phyloP scores from a whole-genome alignment of 2,797 vertebrate species.

The Semotilus atromaculatus region DNA sequence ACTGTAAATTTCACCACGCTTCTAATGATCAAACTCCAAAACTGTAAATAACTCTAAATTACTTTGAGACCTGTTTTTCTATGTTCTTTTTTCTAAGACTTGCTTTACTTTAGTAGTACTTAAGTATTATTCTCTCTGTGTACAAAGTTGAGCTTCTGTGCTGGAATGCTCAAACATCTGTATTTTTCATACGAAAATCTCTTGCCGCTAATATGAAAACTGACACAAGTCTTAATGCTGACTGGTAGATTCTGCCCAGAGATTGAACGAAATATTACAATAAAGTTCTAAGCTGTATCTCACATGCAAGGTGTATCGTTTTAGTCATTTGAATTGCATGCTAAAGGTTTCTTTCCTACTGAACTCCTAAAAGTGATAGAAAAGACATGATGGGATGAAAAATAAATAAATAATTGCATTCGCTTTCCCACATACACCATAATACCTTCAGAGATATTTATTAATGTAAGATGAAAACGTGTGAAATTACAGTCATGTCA shows the following conservation, averaged over 20 bases:
- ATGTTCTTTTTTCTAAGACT: constrained; percentile 18
- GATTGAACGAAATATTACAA: constrained; percentile 40
- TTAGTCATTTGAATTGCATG: neutral
- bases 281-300: constrained; percentile 24
- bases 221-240: constrained; percentile 20
- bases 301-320: neutral
- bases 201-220: constrained; percentile 36
- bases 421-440: neutral
- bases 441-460: constrained; percentile 41
- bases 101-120: constrained; percentile 30
- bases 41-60: constrained; percentile 31
- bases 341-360: neutral
- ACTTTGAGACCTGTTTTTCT: constrained; percentile 13
- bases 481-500: constrained; percentile 43
- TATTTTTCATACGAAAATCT: constrained; percentile 42
- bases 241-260: constrained; percentile 27
- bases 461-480: constrained; percentile 30
- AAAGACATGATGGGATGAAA: neutral
- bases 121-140: constrained; percentile 37
- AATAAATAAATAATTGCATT: neutral
- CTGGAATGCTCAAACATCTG: constrained; percentile 22
- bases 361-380: neutral
- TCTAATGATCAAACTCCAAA: constrained; percentile 22
- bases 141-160: constrained; percentile 19
- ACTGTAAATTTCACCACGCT: neutral